Percentiles rank a stretch among this genome's conserved stretches.
Conservation (phyloP, 2,797 vertebrate species). For the Acanthopagrus latus region DNA sequence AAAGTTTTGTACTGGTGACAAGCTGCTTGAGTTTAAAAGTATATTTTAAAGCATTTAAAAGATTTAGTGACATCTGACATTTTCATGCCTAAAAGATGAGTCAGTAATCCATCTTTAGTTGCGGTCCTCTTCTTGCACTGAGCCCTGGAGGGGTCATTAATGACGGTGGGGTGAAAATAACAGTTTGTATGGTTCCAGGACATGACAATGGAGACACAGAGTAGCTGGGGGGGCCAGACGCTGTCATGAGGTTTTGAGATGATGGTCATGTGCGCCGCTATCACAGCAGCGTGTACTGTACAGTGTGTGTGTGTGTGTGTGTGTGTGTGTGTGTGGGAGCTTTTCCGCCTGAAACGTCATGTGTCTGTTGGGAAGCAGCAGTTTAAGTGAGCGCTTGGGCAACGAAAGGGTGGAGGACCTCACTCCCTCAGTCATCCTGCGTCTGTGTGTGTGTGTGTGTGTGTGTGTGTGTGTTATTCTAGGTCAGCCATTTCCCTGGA, state of each 20-base stretch:
- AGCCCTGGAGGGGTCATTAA: too few species aligned
- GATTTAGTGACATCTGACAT: neutral
- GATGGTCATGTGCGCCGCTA: constrained; percentile 42
- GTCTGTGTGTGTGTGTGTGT: constrained; percentile 59
- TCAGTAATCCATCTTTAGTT: too few species aligned
- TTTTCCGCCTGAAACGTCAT: constrained; percentile 19
- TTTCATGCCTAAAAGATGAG: neutral
- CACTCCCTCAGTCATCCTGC: constrained; percentile 44
- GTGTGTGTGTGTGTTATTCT: constrained; percentile 78
- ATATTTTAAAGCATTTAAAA: neutral
- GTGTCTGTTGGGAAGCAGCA: constrained; percentile 29
- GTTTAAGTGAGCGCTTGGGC: constrained; percentile 2
- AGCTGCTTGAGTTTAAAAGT: neutral
- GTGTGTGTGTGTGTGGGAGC: neutral
- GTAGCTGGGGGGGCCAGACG: neutral
- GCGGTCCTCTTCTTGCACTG: fast-evolving
- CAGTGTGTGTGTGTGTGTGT: neutral
- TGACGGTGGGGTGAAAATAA: neutral
- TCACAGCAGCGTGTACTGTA: constrained; percentile 19
- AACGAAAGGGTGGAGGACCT: constrained; percentile 60
- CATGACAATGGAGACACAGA: neutral
- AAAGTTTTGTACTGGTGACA: neutral
- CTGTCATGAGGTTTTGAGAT: constrained; percentile 46
- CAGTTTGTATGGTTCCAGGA: neutral
- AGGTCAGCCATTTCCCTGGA: constrained; percentile 85